These are phyloP conservation scores for Cantharis flavilabris DNA, from an alignment of 2,888 invertebrate genomes.

Conservation along the genomic window DNA sequence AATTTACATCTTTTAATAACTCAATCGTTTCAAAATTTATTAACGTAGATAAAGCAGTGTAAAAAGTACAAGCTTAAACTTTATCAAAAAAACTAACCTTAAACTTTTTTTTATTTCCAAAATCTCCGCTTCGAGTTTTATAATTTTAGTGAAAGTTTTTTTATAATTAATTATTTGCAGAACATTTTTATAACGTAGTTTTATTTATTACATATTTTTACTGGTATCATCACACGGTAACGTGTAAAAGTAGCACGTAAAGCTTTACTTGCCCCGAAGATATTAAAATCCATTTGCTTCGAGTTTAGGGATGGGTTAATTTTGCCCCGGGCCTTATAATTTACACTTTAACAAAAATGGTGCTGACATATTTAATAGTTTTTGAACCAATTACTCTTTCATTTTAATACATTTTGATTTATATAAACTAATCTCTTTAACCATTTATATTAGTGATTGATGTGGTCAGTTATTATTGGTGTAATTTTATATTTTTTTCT, in stretches of 20 bases:
- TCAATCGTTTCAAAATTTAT: constrained; percentile 11
- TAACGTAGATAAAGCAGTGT: neutral
- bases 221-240: neutral
- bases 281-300: neutral
- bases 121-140: neutral
- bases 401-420: constrained; percentile 1
- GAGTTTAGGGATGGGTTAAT: neutral
- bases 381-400: constrained; percentile 20
- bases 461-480: neutral
- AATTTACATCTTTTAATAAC: constrained; percentile 18
- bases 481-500: neutral
- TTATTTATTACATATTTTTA: neutral
- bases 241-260: neutral
- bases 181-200: neutral
- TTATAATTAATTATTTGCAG: neutral
- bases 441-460: neutral
- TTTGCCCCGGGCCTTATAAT: neutral
- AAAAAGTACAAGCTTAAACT: neutral
- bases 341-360: constrained; percentile 8
- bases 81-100: neutral
- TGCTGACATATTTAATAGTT: constrained; percentile 19
- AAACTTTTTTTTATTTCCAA: neutral
- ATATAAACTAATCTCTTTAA: neutral
- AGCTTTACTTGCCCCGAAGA: neutral
- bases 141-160: neutral